phyloP scores from a whole-genome alignment of 2,797 vertebrate genomes.

The Ispidina lecontei region DNA sequence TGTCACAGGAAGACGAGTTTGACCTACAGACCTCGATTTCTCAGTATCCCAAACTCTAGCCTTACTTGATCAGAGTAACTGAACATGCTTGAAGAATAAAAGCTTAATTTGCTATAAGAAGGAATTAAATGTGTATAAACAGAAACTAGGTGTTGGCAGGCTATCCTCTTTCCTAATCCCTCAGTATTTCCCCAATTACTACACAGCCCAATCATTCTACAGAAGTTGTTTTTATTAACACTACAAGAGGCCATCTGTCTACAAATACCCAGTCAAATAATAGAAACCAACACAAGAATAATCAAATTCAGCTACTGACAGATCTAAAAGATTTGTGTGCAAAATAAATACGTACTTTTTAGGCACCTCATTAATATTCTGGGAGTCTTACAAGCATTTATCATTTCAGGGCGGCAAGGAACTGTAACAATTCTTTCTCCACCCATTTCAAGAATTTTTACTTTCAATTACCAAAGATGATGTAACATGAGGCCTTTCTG shows the following conservation, averaged over 20 bases:
- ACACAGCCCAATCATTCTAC: constrained; percentile 24
- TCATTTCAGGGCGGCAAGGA: constrained; percentile 22
- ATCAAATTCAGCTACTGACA: constrained; percentile 38
- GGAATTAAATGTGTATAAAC: constrained; percentile 58
- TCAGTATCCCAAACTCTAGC: not conserved
- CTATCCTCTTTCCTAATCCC: constrained; percentile 35
- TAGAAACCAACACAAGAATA: constrained; percentile 36
- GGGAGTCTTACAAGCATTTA: constrained; percentile 9
- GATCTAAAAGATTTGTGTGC: not conserved
- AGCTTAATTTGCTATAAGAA: constrained; percentile 36
- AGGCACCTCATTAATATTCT: not conserved
- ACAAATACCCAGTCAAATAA: constrained; percentile 47
- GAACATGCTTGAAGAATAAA: constrained; percentile 5
- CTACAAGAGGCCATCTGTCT: constrained; percentile 59
- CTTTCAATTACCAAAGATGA: constrained; percentile 32
- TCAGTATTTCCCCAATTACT: constrained; percentile 44
- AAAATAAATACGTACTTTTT: constrained; percentile 52
- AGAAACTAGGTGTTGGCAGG: constrained; percentile 52
- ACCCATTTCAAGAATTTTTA: constrained; percentile 53
- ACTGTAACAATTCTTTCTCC: constrained; percentile 17
- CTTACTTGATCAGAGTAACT: not conserved
- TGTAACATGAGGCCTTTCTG: constrained; percentile 21
- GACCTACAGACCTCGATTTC: not conserved
- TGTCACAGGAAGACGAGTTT: not conserved
- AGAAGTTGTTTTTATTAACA: constrained; percentile 65